Conservation (phyloP, 2,797 vertebrate genomes). For the Chromobotia macracanthus region DNA sequence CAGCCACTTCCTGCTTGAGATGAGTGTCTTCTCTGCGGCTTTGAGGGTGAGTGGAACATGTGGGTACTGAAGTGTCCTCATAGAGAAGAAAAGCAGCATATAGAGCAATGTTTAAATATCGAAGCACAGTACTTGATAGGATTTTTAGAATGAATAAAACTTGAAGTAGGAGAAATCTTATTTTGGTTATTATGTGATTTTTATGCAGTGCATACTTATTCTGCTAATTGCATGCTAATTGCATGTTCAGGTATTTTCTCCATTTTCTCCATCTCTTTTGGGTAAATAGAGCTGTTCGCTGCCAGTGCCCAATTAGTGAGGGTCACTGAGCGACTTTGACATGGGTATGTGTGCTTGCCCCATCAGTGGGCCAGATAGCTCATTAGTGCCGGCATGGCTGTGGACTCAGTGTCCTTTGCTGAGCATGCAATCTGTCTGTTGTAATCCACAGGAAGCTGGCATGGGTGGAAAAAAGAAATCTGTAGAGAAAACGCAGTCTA, state of each 20-base stretch:
- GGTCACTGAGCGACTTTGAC: conserved; percentile 45
- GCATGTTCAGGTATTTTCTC: conserved; percentile 32
- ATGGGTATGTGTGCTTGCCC: conserved; percentile 38
- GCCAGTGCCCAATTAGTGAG: conserved; percentile 52
- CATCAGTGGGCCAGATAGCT: conserved; percentile 51
- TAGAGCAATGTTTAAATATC: conserved; percentile 3
- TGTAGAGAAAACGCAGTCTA: conserved; percentile 46
- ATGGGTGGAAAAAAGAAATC: neutral
- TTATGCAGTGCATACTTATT: neutral
- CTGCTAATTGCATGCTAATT: conserved; percentile 18
- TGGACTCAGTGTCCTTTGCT: conserved; percentile 49
- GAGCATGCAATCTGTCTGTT: conserved; percentile 39
- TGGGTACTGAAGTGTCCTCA: conserved; percentile 69
- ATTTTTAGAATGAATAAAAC: neutral
- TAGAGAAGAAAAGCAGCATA: conserved; percentile 57
- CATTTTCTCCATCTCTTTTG: conserved; percentile 30
- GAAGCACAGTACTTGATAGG: neutral
- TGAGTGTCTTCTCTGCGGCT: conserved; percentile 69
- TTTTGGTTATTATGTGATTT: neutral
- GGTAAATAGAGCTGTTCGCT: conserved; percentile 53
- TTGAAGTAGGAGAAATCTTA: neutral
- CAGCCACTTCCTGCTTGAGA: conserved; percentile 75
- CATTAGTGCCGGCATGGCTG: conserved; percentile 47
- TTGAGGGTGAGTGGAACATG: conserved; percentile 74
- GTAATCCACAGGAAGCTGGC: conserved; percentile 44